Evolutionary conservation across 2,113 vertebrate genomes (phyloP).

Genomic region (Nothoprocta pentlandii): DNA sequence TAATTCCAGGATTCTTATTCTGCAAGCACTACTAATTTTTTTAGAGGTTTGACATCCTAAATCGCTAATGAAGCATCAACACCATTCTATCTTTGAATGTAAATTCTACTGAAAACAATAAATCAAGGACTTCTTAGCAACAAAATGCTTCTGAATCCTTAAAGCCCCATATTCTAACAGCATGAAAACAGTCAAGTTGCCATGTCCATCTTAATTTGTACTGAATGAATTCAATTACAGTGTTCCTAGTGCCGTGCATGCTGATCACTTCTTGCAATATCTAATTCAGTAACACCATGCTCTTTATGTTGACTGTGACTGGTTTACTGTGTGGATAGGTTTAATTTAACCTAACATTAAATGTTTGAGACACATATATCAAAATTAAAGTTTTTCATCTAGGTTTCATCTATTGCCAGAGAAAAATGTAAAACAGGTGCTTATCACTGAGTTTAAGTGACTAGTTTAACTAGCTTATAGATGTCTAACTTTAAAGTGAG

Average conservation of each 20-base stretch:
- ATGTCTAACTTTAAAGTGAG: neutral
- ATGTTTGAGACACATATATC: accelerated
- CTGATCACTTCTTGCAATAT: neutral
- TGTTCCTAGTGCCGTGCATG: neutral
- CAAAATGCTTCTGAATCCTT: neutral
- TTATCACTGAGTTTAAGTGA: too few species aligned
- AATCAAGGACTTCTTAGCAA: neutral
- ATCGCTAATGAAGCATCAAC: neutral
- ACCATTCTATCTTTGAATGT: neutral
- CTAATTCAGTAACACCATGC: neutral
- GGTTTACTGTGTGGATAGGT: neutral
- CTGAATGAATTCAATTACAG: neutral
- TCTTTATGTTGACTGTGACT: neutral
- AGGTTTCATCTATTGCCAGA: too few species aligned
- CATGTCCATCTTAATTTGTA: neutral
- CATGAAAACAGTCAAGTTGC: neutral
- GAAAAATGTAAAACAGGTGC: too few species aligned
- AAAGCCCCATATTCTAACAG: neutral
- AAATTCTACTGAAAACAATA: neutral
- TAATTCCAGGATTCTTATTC: neutral
- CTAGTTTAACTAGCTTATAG: too few species aligned
- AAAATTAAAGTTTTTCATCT: too few species aligned
- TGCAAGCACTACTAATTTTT: neutral
- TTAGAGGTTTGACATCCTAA: neutral
- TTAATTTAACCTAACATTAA: neutral